phyloP scores from a whole-genome alignment of 2,888 invertebrate species.

The Gymnoscelis rufifasciata region DNA sequence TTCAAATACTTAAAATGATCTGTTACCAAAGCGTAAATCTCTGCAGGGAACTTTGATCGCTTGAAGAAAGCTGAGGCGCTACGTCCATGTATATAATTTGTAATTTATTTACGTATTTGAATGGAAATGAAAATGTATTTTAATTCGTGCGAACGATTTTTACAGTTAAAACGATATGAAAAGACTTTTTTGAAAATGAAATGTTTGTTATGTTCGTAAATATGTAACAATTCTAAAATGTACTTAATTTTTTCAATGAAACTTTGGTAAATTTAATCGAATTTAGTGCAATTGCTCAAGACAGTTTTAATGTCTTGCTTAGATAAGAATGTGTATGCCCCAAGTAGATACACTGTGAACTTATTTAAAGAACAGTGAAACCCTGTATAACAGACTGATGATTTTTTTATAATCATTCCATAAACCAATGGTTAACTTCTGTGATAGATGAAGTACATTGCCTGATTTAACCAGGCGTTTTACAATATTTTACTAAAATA shows the following conservation, averaged over 20 bases:
- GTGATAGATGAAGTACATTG: conserved; percentile 51
- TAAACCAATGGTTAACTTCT: conserved; percentile 41
- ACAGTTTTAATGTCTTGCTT: conserved; percentile 9
- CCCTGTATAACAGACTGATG: conserved; percentile 23
- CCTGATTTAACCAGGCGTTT: not conserved
- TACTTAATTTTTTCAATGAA: conserved; percentile 17
- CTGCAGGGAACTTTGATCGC: too few species aligned
- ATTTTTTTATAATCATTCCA: conserved; percentile 41
- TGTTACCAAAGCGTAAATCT: too few species aligned
- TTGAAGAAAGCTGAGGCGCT: too few species aligned
- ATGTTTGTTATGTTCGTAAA: too few species aligned
- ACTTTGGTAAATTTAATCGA: conserved; percentile 12
- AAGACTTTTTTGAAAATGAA: too few species aligned
- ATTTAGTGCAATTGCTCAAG: conserved; percentile 20
- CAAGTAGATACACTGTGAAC: conserved; percentile 21
- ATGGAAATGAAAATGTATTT: too few species aligned
- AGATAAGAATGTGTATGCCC: conserved; percentile 23
- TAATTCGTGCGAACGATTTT: too few species aligned
- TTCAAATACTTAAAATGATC: conserved; percentile 4
- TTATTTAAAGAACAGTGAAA: conserved; percentile 5
- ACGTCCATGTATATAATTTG: too few species aligned
- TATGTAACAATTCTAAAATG: conserved; percentile 2
- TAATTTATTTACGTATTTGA: too few species aligned
- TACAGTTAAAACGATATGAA: too few species aligned
- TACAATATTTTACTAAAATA: not conserved